Evolutionary conservation across 1,140 invertebrate species (phyloP).

Genomic region (Macrosteles quadrilineatus): DNA sequence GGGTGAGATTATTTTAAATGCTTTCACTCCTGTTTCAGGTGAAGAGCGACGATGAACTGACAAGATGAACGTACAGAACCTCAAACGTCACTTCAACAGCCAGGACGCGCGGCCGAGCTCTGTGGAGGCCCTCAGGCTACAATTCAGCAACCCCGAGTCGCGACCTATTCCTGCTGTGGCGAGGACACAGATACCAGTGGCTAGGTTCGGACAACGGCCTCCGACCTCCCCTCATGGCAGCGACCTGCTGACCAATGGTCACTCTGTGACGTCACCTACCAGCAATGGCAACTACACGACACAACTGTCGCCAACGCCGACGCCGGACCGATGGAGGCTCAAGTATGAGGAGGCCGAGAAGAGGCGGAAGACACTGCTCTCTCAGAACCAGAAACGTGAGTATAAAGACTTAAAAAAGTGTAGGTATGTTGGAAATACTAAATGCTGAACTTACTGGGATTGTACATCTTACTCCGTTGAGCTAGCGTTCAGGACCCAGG

Average conservation of each 20-base stretch:
- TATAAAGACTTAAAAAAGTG: constrained; percentile 39
- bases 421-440: neutral
- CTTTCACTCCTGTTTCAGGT: too few relatives aligned
- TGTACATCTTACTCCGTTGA: neutral
- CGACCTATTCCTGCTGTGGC: neutral
- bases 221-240: constrained; percentile 1
- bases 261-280: neutral
- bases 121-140: constrained; percentile 1
- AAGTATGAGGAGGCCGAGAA: constrained; percentile 68
- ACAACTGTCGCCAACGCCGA: constrained; percentile 44
- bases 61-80: constrained; percentile 37
- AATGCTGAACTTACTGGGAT: neutral
- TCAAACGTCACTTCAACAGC: constrained; percentile 34
- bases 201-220: constrained; percentile 10
- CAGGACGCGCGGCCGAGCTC: neutral
- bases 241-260: neutral
- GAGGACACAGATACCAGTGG: constrained; percentile 17
- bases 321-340: constrained; percentile 61
- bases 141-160: neutral
- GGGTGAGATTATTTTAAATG: too few relatives aligned
- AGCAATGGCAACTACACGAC: neutral
- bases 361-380: constrained; percentile 62
- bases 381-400: constrained; percentile 68
- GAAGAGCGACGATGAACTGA: too few relatives aligned
- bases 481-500: too few relatives aligned